Conservation (phyloP, 2,113 vertebrate genomes). For the Semnornis frantzii region DNA sequence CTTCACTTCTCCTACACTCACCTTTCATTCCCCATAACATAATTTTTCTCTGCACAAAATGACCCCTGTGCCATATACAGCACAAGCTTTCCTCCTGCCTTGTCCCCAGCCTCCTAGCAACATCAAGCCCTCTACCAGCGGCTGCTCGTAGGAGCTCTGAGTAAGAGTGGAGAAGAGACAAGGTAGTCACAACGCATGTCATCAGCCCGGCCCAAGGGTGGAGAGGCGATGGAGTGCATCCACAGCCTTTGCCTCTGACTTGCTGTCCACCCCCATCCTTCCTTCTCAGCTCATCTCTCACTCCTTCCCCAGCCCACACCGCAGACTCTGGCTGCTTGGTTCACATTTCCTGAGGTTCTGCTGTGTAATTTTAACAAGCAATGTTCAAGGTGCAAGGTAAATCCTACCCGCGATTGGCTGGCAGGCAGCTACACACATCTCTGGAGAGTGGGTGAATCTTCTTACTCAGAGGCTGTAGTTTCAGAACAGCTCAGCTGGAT, state of each 20-base stretch:
- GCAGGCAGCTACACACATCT: background rate
- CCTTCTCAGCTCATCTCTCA: background rate
- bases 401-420: background rate
- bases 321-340: background rate
- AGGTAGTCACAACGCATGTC: fast-evolving
- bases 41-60: background rate
- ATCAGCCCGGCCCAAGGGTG: fast-evolving
- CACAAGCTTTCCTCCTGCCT: background rate
- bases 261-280: background rate
- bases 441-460: background rate
- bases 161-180: background rate
- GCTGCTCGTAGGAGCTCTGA: background rate
- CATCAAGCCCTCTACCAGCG: background rate
- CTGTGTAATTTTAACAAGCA: background rate
- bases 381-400: background rate
- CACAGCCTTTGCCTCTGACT: background rate
- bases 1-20: background rate
- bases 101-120: background rate
- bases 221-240: fast-evolving
- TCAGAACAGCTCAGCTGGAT: background rate
- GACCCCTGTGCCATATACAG: background rate
- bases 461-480: background rate
- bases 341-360: background rate
- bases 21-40: background rate
- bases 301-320: background rate